phyloP scores from a whole-genome alignment of 2,888 invertebrate genomes.

The Leptinotarsa juncta region DNA sequence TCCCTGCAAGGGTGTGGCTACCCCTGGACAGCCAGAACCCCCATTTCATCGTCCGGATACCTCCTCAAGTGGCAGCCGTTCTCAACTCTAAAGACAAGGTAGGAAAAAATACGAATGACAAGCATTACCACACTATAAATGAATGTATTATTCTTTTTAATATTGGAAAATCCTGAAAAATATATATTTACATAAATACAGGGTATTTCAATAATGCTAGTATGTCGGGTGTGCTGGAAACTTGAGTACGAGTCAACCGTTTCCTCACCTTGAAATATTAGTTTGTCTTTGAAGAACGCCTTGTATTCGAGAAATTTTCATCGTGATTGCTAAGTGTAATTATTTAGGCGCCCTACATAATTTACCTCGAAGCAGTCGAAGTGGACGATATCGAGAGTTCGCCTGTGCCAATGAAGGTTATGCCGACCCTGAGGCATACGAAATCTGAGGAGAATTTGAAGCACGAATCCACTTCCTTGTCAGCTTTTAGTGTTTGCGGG shows the following conservation, averaged over 20 bases:
- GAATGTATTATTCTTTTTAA: too few species aligned
- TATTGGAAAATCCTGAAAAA: too few species aligned
- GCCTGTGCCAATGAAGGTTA: constrained; percentile 89
- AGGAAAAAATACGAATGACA: constrained; percentile 35
- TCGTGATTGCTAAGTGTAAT: background rate
- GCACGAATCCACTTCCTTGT: constrained; percentile 62
- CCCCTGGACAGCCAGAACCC: constrained; percentile 87
- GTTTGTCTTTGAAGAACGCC: too few species aligned
- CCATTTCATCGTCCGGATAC: constrained; percentile 96
- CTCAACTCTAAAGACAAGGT: constrained; percentile 98
- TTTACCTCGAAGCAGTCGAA: constrained; percentile 97
- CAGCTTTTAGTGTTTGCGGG: constrained; percentile 70
- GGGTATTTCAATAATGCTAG: too few species aligned
- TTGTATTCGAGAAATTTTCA: too few species aligned
- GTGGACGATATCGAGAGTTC: constrained; percentile 85
- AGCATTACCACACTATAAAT: too few species aligned
- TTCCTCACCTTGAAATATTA: too few species aligned
- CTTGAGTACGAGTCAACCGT: too few species aligned
- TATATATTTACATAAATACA: too few species aligned
- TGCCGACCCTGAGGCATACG: constrained; percentile 89
- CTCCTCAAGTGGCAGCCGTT: constrained; percentile 96
- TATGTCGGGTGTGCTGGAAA: too few species aligned
- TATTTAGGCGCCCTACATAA: constrained; percentile 91
- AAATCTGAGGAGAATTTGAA: constrained; percentile 92
- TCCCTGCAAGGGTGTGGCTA: constrained; percentile 98